phyloP scores from a whole-genome alignment of 2,797 vertebrate genomes.

The Crocodylus rhombifer region DNA sequence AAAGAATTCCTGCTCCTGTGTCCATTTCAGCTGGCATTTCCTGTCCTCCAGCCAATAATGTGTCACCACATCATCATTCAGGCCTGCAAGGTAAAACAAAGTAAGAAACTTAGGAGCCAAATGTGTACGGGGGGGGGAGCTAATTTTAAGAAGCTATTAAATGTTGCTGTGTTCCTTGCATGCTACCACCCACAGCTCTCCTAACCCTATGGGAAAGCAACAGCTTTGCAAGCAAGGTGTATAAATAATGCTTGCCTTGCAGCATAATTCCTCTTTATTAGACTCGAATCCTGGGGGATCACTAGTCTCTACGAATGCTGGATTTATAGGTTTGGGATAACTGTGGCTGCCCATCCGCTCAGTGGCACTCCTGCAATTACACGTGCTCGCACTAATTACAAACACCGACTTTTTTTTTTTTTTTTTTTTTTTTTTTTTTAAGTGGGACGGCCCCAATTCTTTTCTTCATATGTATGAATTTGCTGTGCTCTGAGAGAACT shows the following conservation, averaged over 20 bases:
- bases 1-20: conserved; percentile 49
- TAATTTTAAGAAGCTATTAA: conserved; percentile 46
- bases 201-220: conserved; percentile 27
- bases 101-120: conserved; percentile 10
- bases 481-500: background rate
- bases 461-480: background rate
- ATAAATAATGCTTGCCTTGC: conserved; percentile 62
- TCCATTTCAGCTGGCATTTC: background rate
- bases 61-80: conserved; percentile 36
- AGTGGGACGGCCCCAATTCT: background rate
- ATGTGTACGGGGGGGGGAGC: conserved; percentile 7
- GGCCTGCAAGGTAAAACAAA: conserved; percentile 57
- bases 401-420: background rate
- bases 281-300: conserved; percentile 75
- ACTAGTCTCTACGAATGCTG: conserved; percentile 75
- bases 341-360: conserved; percentile 70
- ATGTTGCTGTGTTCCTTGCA: conserved; percentile 45
- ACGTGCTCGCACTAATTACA: conserved; percentile 49
- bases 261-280: conserved; percentile 51
- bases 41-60: background rate
- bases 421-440: too few species aligned
- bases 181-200: conserved; percentile 42
- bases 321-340: conserved; percentile 75
- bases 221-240: conserved; percentile 67
- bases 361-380: conserved; percentile 49